Evolutionary conservation across 1,140 invertebrate species (phyloP), one percentile per base, ranked within the genome.

Genomic region (Tenebrio molitor): DNA sequence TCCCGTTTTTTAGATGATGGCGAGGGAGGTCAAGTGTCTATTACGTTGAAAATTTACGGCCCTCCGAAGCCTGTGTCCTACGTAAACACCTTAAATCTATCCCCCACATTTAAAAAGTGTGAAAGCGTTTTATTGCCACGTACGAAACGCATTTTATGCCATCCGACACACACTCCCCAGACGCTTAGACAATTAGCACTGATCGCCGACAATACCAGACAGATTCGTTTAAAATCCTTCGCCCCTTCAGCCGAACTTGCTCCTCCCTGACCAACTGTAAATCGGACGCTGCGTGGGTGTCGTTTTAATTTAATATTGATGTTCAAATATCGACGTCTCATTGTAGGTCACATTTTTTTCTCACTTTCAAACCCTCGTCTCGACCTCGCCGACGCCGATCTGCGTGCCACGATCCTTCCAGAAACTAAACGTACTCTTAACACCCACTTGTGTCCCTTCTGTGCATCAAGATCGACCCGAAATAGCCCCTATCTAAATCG

Each of bases 31-130:
- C 50, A 58, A 58, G 50, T 58, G 50, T 29, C 23, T 58, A 58
- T 58, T 58, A 58, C 50, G 50, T 4, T 58, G 10, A 58, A 58
- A 46, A 58, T 58, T 58, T 58, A 58, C 50, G 50, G 50, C 12
- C 50, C 15, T 29, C 14, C 50, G n/a, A 29, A 53, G 17, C 6
- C 46, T 23, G 50, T 58, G 19, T 58, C 23, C 23, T 58, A 23
- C 50, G 50, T 50, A 50, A 50, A 50, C 44, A 50, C 8, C 44
- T 21, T 50, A 50, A 50, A 50, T 50, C 44, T 50, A 50, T 17
- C 15, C 50, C 50, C 7, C 36, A 12, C 50, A 29, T 29, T 53
- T 25, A 15, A 29, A 29, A 58, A 12, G 50, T 50, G 44, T 19
- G 17, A 21, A 50, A 50, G 10, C 16, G 8, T 4, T 21, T 19